These are phyloP conservation scores for Hypsopygia costalis DNA, from an alignment of 2,888 invertebrate species.

Conservation along the genomic window DNA sequence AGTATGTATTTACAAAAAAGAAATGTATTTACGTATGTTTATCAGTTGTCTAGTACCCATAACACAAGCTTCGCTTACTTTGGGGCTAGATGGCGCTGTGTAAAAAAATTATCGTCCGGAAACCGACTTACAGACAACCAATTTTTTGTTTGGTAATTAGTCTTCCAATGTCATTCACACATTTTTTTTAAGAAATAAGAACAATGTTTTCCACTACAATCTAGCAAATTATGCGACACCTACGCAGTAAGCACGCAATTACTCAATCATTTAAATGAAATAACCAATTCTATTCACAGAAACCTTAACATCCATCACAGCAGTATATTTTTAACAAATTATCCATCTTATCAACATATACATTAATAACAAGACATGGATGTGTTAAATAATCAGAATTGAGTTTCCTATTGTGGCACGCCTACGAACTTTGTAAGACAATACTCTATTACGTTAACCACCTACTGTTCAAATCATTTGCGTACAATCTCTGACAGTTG, in stretches of 20 bases:
- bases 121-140: too few species aligned
- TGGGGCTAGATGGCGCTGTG: too few species aligned
- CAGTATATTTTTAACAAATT: slow-evolving; percentile 23
- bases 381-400: slow-evolving; percentile 38
- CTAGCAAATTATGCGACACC: not conserved
- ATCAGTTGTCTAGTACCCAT: too few species aligned
- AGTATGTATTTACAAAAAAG: too few species aligned
- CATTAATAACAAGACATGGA: slow-evolving; percentile 42
- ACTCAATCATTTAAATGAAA: slow-evolving; percentile 6
- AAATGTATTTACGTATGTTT: too few species aligned
- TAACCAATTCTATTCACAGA: slow-evolving; percentile 8
- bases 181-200: too few species aligned
- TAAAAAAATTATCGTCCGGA: too few species aligned
- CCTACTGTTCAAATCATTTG: slow-evolving; percentile 44
- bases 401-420: slow-evolving; percentile 28
- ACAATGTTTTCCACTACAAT: too few species aligned
- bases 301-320: slow-evolving; percentile 18
- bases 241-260: slow-evolving; percentile 1
- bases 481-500: not conserved
- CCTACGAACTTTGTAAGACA: slow-evolving; percentile 56
- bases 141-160: too few species aligned
- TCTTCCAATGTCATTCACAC: too few species aligned
- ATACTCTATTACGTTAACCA: slow-evolving; percentile 64
- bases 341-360: slow-evolving; percentile 30
- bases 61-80: too few species aligned